Evolutionary conservation across 2,797 vertebrate genomes (phyloP).

Genomic region (Lagorchestes hirsutus): DNA sequence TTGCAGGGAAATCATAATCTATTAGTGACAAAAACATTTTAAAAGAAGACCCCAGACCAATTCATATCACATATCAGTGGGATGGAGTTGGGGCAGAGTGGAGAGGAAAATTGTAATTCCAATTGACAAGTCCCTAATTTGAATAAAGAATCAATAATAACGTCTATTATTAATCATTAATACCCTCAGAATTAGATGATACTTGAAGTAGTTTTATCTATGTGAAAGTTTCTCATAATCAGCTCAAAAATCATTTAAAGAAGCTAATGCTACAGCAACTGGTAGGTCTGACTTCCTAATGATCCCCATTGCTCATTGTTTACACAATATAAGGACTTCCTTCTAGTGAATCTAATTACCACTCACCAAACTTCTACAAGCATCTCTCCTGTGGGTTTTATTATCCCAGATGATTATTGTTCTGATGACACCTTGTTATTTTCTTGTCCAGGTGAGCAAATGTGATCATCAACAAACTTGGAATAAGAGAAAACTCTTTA

Average conservation of each 20-base stretch:
- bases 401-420: slow-evolving; percentile 31
- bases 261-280: slow-evolving; percentile 27
- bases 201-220: neutral
- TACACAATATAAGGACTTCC: slow-evolving; percentile 43
- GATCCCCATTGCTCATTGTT: slow-evolving; percentile 2
- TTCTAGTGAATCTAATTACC: slow-evolving; percentile 17
- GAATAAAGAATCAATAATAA: neutral
- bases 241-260: neutral
- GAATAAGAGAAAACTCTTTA: slow-evolving; percentile 21
- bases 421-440: neutral
- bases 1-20: neutral
- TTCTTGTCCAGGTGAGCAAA: slow-evolving; percentile 61
- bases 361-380: neutral
- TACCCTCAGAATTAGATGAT: neutral
- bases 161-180: neutral
- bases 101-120: neutral
- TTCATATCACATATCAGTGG: neutral
- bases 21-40: neutral
- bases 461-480: slow-evolving; percentile 17
- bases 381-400: slow-evolving; percentile 14
- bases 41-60: neutral
- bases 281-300: slow-evolving; percentile 49
- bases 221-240: neutral
- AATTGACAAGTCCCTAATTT: neutral
- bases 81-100: neutral